phyloP scores from a whole-genome alignment of 2,797 vertebrate species.

The Phalanger gymnotis region DNA sequence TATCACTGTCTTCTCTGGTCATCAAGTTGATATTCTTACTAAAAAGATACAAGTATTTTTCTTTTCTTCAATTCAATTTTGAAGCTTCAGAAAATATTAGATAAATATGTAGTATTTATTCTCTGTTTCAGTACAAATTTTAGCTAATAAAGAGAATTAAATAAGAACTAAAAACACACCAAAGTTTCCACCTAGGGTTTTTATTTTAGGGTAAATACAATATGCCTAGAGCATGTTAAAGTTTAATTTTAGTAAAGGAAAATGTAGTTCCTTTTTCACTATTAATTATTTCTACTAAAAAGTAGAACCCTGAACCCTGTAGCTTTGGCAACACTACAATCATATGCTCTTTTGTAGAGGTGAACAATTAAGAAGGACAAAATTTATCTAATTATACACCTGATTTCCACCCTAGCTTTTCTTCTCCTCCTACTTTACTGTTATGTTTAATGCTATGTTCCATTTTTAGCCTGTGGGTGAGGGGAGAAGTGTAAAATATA shows the following conservation, averaged over 20 bases:
- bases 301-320: not conserved
- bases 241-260: constrained; percentile 11
- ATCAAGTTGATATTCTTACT: constrained; percentile 1
- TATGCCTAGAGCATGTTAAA: not conserved
- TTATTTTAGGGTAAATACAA: constrained; percentile 23
- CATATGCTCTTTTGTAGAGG: constrained; percentile 5
- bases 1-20: constrained; percentile 4
- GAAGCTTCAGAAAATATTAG: constrained; percentile 43
- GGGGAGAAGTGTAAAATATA: constrained; percentile 43
- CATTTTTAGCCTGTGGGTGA: constrained; percentile 62
- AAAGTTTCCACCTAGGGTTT: constrained; percentile 25
- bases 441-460: constrained; percentile 66
- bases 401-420: constrained; percentile 53
- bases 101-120: constrained; percentile 42
- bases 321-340: not conserved
- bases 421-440: constrained; percentile 60
- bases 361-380: constrained; percentile 42
- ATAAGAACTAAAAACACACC: constrained; percentile 32
- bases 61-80: constrained; percentile 48
- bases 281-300: not conserved
- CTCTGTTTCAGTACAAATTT: constrained; percentile 29
- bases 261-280: constrained; percentile 4
- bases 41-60: constrained; percentile 36
- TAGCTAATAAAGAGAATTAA: constrained; percentile 43
- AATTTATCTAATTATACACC: constrained; percentile 46